Percentiles rank a stretch among this genome's conserved stretches.
These are phyloP conservation scores for Erethizon dorsatum DNA, from an alignment of 2,797 vertebrate species.

Conservation along the genomic window DNA sequence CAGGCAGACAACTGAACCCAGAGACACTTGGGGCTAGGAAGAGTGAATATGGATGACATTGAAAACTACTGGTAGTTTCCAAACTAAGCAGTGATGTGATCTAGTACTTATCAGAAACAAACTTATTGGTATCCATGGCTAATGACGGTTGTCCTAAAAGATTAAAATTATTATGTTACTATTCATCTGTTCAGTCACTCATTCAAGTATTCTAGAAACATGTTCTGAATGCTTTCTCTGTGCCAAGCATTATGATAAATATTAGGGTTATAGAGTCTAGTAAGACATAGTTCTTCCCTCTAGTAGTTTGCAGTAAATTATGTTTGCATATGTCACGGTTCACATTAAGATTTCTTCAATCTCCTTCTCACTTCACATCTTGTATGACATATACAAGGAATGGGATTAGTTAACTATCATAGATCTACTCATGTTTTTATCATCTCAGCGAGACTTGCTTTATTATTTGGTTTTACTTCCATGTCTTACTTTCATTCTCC, in stretches of 20 bases:
- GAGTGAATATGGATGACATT: neutral
- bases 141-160: neutral
- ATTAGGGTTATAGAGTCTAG: neutral
- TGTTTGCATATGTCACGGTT: neutral
- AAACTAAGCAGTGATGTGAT: neutral
- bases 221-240: neutral
- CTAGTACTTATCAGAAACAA: neutral
- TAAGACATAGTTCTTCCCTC: neutral
- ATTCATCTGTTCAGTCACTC: neutral
- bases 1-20: neutral
- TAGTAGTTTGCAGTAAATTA: neutral
- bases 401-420: neutral
- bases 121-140: neutral
- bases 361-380: neutral
- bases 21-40: neutral
- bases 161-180: neutral
- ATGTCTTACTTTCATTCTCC: neutral
- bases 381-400: neutral
- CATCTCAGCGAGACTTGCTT: neutral
- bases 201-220: neutral
- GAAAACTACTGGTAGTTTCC: neutral
- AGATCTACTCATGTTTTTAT: neutral
- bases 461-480: neutral
- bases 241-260: neutral
- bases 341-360: neutral